Base-by-base conservation (phyloP, 2,888 invertebrate species). In the Strigamia crassipes region DNA sequence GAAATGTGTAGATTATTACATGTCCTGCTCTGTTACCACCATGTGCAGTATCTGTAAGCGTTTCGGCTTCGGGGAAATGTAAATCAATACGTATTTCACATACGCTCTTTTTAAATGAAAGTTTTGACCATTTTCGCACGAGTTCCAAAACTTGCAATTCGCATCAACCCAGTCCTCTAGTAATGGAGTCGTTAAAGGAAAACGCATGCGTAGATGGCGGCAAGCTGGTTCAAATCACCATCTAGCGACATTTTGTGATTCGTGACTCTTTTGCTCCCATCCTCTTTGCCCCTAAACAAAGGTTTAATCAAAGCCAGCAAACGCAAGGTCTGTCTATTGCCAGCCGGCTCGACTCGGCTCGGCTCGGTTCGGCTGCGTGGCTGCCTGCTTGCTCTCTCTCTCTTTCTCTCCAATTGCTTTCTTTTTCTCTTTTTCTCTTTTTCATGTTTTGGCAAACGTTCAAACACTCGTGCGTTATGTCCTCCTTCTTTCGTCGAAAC, bases 161-260 rank as follows among this genome's bases (percentile, higher is more conserved):
- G 31, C 73, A 31, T 73, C 73, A 73, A 73, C 9, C 56, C 73
- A 73, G 23, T 73, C 31, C n/a, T 31, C 27, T 27, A 12, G 73
- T 73, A 73, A 73, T 73, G 73, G 73, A 23, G 73, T 31, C 73
- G 73, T 73, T 73, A 73, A 73, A 73, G 73, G 31, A 13, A 73
- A 73, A 27, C 31, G 73, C 31, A 73, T 73, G 73, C 31, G 31
- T 15, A 51, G 15, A 73, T 73, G 31, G 27, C 73, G 13, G 78
- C 78, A 42, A 23, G 78, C 78, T 78, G 78, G 23, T 34, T 78
- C 78, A 21, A 78, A 78, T 78, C 78, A 78, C 42, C 78, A 78
- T 38, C 38, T 38, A 23, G 21, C 78, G 21, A 21, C 78, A 78
- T 78, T 42, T 78, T 78, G 12, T 42, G 42, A 73, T 73, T 73